Percentiles rank a stretch among this genome's conserved stretches.
phyloP scores from a whole-genome alignment of 2,113 vertebrate species.

The Pelobates fuscus region DNA sequence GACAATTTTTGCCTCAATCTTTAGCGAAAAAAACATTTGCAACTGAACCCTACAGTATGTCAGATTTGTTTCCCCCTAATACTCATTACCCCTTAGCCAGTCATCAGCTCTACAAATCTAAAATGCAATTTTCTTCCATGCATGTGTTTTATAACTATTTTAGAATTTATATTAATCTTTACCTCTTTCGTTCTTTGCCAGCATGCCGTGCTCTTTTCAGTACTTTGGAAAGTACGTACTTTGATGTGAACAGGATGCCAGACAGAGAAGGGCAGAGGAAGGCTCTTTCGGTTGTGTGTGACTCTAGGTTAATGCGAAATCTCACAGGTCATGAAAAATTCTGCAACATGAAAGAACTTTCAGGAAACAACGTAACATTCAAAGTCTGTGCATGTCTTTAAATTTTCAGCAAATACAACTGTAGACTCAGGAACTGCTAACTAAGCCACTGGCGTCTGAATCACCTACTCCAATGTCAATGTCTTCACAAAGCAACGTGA shows the following conservation, averaged over 20 bases:
- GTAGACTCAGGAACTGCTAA: conserved; percentile 28
- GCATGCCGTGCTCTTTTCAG: conserved; percentile 18
- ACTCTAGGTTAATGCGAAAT: conserved; percentile 27
- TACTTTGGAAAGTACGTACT: conserved; percentile 34
- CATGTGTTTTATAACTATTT: neutral
- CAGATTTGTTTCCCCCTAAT: no score
- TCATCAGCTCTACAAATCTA: no score
- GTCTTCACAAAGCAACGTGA: neutral
- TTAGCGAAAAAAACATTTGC: no score
- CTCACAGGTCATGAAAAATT: conserved; percentile 36
- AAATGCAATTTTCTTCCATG: no score
- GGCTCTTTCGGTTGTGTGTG: conserved; percentile 24
- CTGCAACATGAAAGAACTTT: conserved; percentile 29
- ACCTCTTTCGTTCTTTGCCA: conserved; percentile 3
- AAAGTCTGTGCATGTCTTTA: neutral
- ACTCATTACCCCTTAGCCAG: no score
- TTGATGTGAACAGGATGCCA: conserved; percentile 50
- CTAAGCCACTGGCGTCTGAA: conserved; percentile 29
- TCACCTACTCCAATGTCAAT: neutral
- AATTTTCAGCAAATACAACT: conserved; percentile 14
- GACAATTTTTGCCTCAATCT: no score
- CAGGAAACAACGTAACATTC: conserved; percentile 24
- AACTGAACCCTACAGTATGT: no score
- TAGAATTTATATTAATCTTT: neutral
- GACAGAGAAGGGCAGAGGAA: conserved; percentile 16